These are phyloP conservation scores for human (Homo sapiens) DNA, from an alignment of 2,113 vertebrate species.

Conservation along the genomic window GRCh38 chr13:76259501-76260000, in stretches of 20 bases:
- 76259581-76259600: background rate
- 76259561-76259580: background rate
- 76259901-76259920: background rate
- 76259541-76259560: background rate
- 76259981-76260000: too few species aligned
- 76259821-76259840: background rate
- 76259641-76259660: background rate
- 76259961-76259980: too few species aligned
- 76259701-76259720: background rate
- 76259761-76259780: background rate
- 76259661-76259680: background rate
- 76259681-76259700: background rate
- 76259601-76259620: background rate
- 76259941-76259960: too few species aligned
- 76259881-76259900: background rate
- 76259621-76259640: background rate
- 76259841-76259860: background rate
- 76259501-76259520: background rate
- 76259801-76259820: background rate
- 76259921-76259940: background rate
- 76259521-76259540: background rate
- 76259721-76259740: background rate
- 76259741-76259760: background rate
- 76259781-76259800: background rate
- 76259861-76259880: background rate